Conservation (phyloP, 2,888 invertebrate species). For the Xanthorhoe spadicearia region DNA sequence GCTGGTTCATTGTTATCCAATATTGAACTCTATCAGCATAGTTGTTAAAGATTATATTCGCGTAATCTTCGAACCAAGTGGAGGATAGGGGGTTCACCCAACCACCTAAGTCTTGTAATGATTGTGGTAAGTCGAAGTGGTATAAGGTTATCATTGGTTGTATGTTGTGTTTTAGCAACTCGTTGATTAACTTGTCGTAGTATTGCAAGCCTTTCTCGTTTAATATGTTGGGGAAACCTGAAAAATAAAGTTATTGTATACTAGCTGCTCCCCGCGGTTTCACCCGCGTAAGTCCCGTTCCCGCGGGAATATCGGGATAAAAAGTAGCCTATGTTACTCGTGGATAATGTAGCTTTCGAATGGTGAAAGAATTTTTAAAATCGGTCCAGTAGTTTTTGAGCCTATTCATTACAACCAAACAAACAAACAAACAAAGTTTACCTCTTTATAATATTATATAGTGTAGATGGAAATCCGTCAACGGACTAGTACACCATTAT, state of each 20-base stretch:
- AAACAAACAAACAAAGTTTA: too few species aligned
- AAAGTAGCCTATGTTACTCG: too few species aligned
- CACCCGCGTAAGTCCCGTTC: too few species aligned
- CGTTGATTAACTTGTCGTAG: constrained; percentile 84
- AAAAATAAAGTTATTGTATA: constrained; percentile 26
- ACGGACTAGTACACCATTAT: too few species aligned
- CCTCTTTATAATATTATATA: too few species aligned
- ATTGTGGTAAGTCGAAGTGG: constrained; percentile 49
- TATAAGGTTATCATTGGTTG: constrained; percentile 48
- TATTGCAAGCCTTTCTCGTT: constrained; percentile 74
- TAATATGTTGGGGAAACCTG: constrained; percentile 64
- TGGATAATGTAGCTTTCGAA: too few species aligned
- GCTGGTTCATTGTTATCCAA: constrained; percentile 87
- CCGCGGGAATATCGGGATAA: too few species aligned
- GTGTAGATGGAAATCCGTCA: too few species aligned
- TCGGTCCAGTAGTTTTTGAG: too few species aligned
- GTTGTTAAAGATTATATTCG: constrained; percentile 68
- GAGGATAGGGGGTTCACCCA: constrained; percentile 64
- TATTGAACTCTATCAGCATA: constrained; percentile 75
- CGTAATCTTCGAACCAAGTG: constrained; percentile 79
- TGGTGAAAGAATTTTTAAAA: too few species aligned
- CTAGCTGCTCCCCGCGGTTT: too few species aligned
- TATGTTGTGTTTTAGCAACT: constrained; percentile 65
- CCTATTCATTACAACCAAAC: too few species aligned
- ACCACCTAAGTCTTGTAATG: constrained; percentile 47